Conservation (phyloP, 2,888 invertebrate genomes). For the Aspidiotus rigidus region DNA sequence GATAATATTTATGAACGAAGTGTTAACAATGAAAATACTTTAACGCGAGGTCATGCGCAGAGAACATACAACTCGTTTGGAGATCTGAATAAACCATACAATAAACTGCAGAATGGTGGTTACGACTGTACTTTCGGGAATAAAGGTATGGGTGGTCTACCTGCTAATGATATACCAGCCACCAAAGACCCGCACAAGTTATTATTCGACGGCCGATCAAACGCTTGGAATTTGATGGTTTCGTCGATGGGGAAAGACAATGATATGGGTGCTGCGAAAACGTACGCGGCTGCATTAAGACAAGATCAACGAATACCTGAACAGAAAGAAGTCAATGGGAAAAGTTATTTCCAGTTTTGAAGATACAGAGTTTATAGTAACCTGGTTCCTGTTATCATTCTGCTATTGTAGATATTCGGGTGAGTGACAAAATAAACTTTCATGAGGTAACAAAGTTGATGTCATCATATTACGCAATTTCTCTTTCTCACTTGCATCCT, state of each 20-base stretch:
- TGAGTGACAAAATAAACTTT: too few relatives aligned
- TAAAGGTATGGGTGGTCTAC: neutral
- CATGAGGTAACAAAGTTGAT: too few relatives aligned
- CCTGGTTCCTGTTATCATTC: too few relatives aligned
- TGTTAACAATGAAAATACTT: neutral
- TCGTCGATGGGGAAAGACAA: conserved; percentile 13
- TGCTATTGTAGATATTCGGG: too few relatives aligned
- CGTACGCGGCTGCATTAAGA: conserved; percentile 22
- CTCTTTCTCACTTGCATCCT: too few relatives aligned
- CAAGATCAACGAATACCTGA: conserved; percentile 13
- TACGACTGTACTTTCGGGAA: neutral
- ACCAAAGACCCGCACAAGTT: neutral
- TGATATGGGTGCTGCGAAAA: conserved; percentile 14
- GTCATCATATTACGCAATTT: too few relatives aligned
- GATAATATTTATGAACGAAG: neutral
- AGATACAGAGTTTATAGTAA: too few relatives aligned
- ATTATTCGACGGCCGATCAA: neutral
- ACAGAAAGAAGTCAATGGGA: conserved; percentile 11
- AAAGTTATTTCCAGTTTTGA: conserved; percentile 17
- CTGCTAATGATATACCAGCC: neutral
- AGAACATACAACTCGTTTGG: too few relatives aligned
- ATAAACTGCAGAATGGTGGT: conserved; percentile 2
- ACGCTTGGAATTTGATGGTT: conserved; percentile 23
- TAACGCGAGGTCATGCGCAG: too few relatives aligned
- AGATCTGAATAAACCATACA: neutral